Percentiles rank a stretch among this genome's conserved stretches.
phyloP scores from a whole-genome alignment of 2,113 vertebrate species.

The Neoarius graeffei region DNA sequence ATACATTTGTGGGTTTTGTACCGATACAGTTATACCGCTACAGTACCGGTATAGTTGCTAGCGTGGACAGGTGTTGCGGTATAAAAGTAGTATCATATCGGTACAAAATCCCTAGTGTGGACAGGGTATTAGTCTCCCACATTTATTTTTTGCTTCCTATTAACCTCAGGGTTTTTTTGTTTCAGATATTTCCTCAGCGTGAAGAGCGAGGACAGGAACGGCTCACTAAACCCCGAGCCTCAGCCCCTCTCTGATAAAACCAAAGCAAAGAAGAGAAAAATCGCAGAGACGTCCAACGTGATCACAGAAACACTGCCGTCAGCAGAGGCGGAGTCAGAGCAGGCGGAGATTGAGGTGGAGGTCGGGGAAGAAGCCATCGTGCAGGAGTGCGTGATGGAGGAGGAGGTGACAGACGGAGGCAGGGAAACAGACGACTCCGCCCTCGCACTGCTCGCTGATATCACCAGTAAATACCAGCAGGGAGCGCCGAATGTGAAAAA shows the following conservation, averaged over 20 bases:
- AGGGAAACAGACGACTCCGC: slow-evolving; percentile 88
- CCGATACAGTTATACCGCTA: too few relatives aligned
- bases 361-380: slow-evolving; percentile 81
- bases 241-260: slow-evolving; percentile 67
- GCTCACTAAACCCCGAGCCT: slow-evolving; percentile 36
- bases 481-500: slow-evolving; percentile 73
- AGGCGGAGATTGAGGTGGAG: slow-evolving; percentile 89
- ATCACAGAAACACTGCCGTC: slow-evolving; percentile 87
- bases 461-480: slow-evolving; percentile 97
- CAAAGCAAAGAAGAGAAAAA: slow-evolving; percentile 86
- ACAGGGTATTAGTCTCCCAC: too few relatives aligned
- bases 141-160: not conserved
- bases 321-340: slow-evolving; percentile 79
- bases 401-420: slow-evolving; percentile 83
- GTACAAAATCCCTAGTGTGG: too few relatives aligned
- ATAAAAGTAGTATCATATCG: too few relatives aligned
- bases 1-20: too few relatives aligned
- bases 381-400: slow-evolving; percentile 77
- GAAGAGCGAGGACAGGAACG: not conserved
- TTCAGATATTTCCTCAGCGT: not conserved
- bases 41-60: too few relatives aligned
- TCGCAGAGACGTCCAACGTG: slow-evolving; percentile 88
- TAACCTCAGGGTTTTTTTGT: not conserved
- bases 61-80: too few relatives aligned
- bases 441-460: slow-evolving; percentile 92